A percentile compares a stretch with the other conserved stretches of the same genome.
Evolutionary conservation across 2,113 vertebrate species (phyloP).

Genomic region (Regulus satrapa): DNA sequence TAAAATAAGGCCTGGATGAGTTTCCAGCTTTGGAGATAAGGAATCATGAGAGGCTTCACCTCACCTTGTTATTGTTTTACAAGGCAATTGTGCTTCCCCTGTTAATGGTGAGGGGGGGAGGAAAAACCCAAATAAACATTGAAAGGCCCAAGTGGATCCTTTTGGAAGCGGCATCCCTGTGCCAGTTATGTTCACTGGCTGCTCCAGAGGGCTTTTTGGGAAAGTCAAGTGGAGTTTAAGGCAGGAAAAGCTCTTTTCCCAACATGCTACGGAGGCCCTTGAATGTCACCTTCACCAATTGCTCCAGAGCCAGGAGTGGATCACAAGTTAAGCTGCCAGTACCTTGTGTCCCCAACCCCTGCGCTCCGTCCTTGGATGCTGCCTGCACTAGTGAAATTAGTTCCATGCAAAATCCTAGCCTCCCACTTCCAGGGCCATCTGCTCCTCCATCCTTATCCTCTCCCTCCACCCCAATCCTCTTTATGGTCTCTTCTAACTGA

Average conservation of each 20-base stretch:
- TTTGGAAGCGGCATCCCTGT: neutral
- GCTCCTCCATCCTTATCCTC: constrained; percentile 25
- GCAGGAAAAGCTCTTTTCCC: neutral
- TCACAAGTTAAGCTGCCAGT: neutral
- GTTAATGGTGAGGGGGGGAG: neutral
- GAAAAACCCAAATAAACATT: neutral
- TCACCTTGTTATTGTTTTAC: neutral
- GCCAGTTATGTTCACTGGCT: neutral
- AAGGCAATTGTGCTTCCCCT: neutral
- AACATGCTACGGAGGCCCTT: neutral
- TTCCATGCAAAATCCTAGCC: neutral
- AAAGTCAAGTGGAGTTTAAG: neutral
- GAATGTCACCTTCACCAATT: no score
- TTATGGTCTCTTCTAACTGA: neutral
- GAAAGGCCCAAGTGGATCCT: neutral
- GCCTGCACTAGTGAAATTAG: neutral
- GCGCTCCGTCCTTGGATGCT: neutral
- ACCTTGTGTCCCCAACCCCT: rapidly evolving
- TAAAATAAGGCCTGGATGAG: neutral
- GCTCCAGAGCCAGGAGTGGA: neutral
- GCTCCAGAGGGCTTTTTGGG: neutral
- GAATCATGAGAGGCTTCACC: neutral
- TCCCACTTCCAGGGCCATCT: neutral
- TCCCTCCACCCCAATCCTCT: constrained; percentile 39
- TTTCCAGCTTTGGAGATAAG: neutral